Evolutionary conservation across 2,113 vertebrate genomes (phyloP).

Genomic region (Orcinus orca): DNA sequence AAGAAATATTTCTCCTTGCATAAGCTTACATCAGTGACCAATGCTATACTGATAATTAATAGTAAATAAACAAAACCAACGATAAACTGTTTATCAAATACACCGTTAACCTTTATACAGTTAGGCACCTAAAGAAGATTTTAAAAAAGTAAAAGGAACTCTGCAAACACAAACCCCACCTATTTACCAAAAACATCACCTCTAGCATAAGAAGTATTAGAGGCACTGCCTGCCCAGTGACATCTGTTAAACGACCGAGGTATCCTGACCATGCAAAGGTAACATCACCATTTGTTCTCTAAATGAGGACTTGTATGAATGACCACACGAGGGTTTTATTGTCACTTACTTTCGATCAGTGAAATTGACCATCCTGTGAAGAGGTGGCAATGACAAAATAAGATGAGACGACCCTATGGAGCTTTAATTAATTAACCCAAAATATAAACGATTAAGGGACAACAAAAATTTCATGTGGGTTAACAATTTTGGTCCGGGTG

Average conservation of each 20-base stretch:
- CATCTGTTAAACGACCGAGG: conserved; percentile 50
- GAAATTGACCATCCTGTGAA: conserved; percentile 73
- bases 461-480: not conserved
- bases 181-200: conserved; percentile 81
- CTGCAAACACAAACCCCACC: conserved; percentile 58
- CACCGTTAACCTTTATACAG: conserved; percentile 36
- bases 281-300: conserved; percentile 73
- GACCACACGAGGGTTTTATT: conserved; percentile 64
- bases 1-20: not conserved
- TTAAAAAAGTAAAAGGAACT: conserved; percentile 73
- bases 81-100: not conserved
- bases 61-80: not conserved
- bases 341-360: conserved; percentile 64
- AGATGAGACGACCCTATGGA: conserved; percentile 80
- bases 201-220: conserved; percentile 38
- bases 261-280: conserved; percentile 73
- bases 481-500: conserved; percentile 56
- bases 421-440: conserved; percentile 59
- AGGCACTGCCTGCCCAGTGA: conserved; percentile 70
- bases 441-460: not conserved
- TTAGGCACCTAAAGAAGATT: not conserved
- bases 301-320: conserved; percentile 75
- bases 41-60: not conserved
- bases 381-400: not conserved
- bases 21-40: not conserved